These are phyloP conservation scores for Mimas tiliae DNA, from an alignment of 2,888 invertebrate genomes.

Conservation along the genomic window DNA sequence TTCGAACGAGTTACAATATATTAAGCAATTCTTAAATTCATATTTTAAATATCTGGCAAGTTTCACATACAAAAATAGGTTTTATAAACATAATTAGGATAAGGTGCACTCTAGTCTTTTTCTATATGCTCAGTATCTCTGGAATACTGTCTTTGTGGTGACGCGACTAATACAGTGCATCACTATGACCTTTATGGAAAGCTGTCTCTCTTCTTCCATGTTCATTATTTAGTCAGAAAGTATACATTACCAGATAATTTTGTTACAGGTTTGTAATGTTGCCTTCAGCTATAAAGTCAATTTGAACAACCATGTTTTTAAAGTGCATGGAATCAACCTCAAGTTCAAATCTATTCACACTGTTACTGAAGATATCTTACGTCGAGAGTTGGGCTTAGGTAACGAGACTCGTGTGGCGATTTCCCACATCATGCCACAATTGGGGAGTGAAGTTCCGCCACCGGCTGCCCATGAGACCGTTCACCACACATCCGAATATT, in stretches of 20 bases:
- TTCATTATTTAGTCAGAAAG: not conserved
- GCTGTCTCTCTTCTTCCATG: too few species aligned
- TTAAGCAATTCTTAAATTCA: not conserved
- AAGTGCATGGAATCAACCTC: constrained; percentile 77
- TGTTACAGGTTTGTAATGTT: constrained; percentile 76
- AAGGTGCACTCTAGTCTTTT: not conserved
- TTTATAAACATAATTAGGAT: too few species aligned
- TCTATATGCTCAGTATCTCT: not conserved
- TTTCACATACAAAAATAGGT: too few species aligned
- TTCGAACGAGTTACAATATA: not conserved
- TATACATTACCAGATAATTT: not conserved
- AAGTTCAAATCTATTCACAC: constrained; percentile 81
- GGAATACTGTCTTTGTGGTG: too few species aligned
- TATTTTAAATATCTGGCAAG: not conserved
- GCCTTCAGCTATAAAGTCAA: constrained; percentile 83
- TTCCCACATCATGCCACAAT: constrained; percentile 69
- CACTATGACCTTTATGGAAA: too few species aligned
- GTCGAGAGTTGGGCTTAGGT: constrained; percentile 68
- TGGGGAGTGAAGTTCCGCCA: constrained; percentile 59
- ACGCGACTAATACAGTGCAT: not conserved
- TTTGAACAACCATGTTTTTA: constrained; percentile 78
- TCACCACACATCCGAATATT: constrained; percentile 39
- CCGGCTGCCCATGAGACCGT: constrained; percentile 72
- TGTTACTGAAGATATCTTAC: constrained; percentile 74
- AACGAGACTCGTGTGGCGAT: constrained; percentile 65